These are phyloP conservation scores for Ips typographus DNA, from an alignment of 1,140 invertebrate species.

Conservation along the genomic window DNA sequence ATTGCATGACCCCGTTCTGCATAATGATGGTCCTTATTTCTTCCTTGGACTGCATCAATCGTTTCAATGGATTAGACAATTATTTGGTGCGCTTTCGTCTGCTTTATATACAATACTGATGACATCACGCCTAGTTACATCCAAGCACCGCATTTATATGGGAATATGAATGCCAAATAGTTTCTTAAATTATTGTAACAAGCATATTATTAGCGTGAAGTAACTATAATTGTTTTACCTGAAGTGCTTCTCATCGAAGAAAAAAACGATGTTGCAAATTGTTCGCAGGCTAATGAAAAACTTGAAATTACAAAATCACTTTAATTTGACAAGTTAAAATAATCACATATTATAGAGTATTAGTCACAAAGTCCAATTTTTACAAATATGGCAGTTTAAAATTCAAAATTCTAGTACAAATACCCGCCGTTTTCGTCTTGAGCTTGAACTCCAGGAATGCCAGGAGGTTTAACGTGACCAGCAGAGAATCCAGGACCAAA, in stretches of 20 bases:
- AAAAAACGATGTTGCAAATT: slow-evolving; percentile 3
- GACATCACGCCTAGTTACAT: too few species aligned
- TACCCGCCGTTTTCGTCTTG: slow-evolving; percentile 28
- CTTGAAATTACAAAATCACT: not conserved
- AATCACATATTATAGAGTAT: not conserved
- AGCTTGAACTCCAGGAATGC: slow-evolving; percentile 17
- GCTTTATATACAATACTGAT: too few species aligned
- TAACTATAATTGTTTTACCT: not conserved
- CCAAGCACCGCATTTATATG: too few species aligned
- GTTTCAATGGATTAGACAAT: too few species aligned
- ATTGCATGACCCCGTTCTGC: too few species aligned
- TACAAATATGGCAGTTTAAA: not conserved
- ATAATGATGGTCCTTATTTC: too few species aligned
- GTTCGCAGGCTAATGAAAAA: not conserved
- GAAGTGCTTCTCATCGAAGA: not conserved
- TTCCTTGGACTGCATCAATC: too few species aligned
- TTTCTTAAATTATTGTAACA: too few species aligned
- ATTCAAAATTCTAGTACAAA: slow-evolving; percentile 14
- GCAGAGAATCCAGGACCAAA: slow-evolving; percentile 7
- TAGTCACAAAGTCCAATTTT: too few species aligned
- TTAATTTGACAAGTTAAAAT: not conserved
- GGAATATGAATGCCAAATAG: too few species aligned
- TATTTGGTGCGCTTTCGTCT: too few species aligned
- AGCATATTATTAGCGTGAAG: too few species aligned
- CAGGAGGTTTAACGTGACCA: not conserved